These are phyloP conservation scores for Euura lappo DNA, from an alignment of 1,140 invertebrate species.

Conservation along the genomic window DNA sequence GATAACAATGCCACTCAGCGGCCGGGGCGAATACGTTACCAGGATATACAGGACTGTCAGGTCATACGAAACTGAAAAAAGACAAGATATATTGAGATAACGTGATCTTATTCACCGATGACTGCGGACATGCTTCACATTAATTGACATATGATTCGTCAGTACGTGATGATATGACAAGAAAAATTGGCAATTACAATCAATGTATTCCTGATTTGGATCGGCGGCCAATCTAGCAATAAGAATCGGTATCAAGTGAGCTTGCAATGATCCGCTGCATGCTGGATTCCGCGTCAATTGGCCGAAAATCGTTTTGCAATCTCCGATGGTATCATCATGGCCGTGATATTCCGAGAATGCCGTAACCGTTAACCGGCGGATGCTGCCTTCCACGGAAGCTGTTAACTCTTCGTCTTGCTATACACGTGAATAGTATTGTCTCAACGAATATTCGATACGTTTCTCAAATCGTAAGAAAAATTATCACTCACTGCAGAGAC, in stretches of 20 bases:
- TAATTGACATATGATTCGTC: not conserved
- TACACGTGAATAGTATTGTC: no score
- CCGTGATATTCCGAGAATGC: constrained; percentile 73
- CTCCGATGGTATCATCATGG: constrained; percentile 70
- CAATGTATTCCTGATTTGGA: constrained; percentile 47
- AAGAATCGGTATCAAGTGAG: constrained; percentile 74
- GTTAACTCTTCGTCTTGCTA: constrained; percentile 45
- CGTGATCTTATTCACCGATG: no score
- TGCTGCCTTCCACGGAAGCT: constrained; percentile 68
- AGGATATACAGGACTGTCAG: constrained; percentile 70
- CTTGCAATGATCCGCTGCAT: constrained; percentile 69
- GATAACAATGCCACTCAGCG: constrained; percentile 63
- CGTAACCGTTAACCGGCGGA: constrained; percentile 73
- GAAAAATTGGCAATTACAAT: constrained; percentile 38
- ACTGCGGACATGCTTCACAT: constrained; percentile 57
- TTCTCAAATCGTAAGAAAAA: no score
- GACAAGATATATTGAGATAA: no score
- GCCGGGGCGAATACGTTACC: constrained; percentile 67
- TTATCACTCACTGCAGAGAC: no score
- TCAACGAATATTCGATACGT: no score
- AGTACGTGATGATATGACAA: no score
- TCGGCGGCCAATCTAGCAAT: constrained; percentile 67
- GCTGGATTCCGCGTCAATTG: constrained; percentile 69
- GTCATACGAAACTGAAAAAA: no score
- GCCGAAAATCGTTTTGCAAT: constrained; percentile 74